Base-by-base conservation (phyloP, 2,113 vertebrate genomes). In the Labeo rohita region DNA sequence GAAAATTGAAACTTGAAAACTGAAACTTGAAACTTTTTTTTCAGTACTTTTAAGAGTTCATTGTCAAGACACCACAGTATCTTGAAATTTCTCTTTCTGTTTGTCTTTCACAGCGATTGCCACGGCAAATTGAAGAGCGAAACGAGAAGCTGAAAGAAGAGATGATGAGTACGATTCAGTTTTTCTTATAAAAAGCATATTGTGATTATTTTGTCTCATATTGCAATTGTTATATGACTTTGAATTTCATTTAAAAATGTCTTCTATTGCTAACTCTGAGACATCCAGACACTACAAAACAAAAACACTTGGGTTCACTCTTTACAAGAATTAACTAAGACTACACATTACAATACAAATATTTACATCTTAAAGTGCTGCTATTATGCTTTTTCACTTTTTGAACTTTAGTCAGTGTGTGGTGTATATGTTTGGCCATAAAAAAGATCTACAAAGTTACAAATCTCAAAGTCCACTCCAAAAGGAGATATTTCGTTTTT, bases 141-240 rank as follows among this genome's bases (percentile, higher is more conserved):
- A 99, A 99, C 80, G 98, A 99, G 93, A 97, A 94, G 88, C 87
- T 99, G 86, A 99, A 99, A 92, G 96, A 97, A 90, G 98, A 99
- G 90, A 99, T 99, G 98, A 91, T 99, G 74, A 93, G 98, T 99
- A 95, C 90, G 97, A 90, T 11, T n/a, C 2, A 12, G 4, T 52
- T 59, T 36, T 21, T 79, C n/a, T 76, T 43, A 72, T 28, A n/a
- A 9, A n/a, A 61, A 9, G 5, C 8, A 2, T 21, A 61, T 21
- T 61, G 56, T 61, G 56, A 61, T 61, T 61, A 61, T 61, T 61
- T 61, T 59, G 56, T 8, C 8, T 61, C 21, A 9, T 61, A 61
- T 61, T 61, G 3, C 3, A 3, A n/a, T 61, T 59, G 56, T 59
- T 18, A 21, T 7, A 54, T 16, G 5, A 18, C 15, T 16, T 18